Base-by-base conservation (phyloP, 1,140 invertebrate species). In the Drosophila malerkotliana region DNA sequence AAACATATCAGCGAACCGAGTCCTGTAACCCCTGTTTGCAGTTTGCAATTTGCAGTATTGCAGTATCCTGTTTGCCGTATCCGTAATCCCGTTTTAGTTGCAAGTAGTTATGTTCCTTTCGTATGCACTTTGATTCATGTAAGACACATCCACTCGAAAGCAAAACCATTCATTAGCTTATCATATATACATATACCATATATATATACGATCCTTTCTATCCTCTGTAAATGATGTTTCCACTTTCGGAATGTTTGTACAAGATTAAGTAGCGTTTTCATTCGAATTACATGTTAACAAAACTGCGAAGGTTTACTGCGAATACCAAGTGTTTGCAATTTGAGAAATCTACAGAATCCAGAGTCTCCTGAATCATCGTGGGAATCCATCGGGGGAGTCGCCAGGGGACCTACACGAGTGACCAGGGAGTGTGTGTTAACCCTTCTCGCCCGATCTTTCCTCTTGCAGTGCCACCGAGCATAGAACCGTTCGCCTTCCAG, bases 401-500 rank as follows among this genome's bases (percentile, higher is more conserved):
- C 12, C 41, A 18, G n/a, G 15, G 41, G 5, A 44, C 41, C 14
- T 14, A 5, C 34, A 34, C 8, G 2, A 34, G 32, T 9, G 7
- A 12, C 34, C 34, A 37, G 77, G 81, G 81, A 82, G 10, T 18
- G 48, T 37, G 44, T 37, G 47, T 51, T 94, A 88, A 87, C 67
- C 49, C 57, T 30, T 83, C 41, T 77, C 63, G 72, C 68, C 69
- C 93, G 58, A 94, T 93, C 94, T 93, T 94, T 92, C 92, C 84
- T 93, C 93, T 95, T 95, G 93, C 95, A 96, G 95, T 96, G 94
- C 95, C 95, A 93, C 95, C 95, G 93, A 95, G 95, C 93, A 96
- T 96, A 94, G 95, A 96, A 94, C 95, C 95, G 92, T 96, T 96
- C 94, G 94, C 93, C 93, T 96, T 96, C 93, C 95, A 96, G 94